Percentiles rank a stretch among this genome's conserved stretches.
phyloP scores from a whole-genome alignment of 2,113 vertebrate species.

The Mus spicilegus region DNA sequence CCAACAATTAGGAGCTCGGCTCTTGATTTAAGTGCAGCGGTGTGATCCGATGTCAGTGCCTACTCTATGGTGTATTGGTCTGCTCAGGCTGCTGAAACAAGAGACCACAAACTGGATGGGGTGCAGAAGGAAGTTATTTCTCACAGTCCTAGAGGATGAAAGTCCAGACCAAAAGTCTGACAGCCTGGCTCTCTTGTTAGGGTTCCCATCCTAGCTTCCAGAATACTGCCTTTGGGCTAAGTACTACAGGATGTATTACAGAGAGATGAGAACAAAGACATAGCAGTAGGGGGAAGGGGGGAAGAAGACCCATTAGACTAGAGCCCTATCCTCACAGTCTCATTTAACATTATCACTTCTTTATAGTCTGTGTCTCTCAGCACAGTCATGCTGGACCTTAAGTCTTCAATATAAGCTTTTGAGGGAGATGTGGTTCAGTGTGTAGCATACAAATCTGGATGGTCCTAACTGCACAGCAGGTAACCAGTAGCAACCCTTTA shows the following conservation, averaged over 20 bases:
- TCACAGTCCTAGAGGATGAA: neutral
- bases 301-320: neutral
- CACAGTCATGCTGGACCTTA: no score
- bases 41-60: accelerated
- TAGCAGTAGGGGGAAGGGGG: no score
- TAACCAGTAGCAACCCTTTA: neutral
- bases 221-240: neutral
- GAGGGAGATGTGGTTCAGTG: neutral
- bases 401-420: neutral
- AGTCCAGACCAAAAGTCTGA: neutral
- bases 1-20: neutral
- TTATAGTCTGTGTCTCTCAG: neutral
- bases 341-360: neutral
- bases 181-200: neutral
- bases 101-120: neutral
- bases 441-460: neutral
- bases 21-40: neutral
- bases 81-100: neutral
- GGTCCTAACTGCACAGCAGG: neutral
- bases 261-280: neutral
- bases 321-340: no score
- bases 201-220: neutral
- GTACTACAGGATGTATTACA: neutral
- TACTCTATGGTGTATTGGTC: neutral
- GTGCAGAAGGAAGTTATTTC: neutral